Percentiles rank a stretch among this genome's conserved stretches.
These are phyloP conservation scores for Synanthedon myopaeformis DNA, from an alignment of 2,888 invertebrate genomes.

Conservation along the genomic window DNA sequence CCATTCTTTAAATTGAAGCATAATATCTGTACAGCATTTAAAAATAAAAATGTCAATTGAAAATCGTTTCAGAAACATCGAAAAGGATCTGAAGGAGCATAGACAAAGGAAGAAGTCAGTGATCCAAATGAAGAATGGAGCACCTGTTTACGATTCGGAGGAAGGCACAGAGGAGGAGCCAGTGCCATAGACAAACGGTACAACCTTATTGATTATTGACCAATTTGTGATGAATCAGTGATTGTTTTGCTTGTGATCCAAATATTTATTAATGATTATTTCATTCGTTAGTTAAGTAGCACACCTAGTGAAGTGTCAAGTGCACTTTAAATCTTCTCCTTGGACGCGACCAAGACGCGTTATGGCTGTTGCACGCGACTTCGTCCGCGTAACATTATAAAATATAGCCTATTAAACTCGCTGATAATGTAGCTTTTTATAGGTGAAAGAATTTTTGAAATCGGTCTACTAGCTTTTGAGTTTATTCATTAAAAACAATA, in stretches of 20 bases:
- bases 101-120: slow-evolving; percentile 71
- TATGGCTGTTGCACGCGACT: too few relatives aligned
- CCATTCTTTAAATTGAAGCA: too few relatives aligned
- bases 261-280: slow-evolving; percentile 9
- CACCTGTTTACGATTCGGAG: slow-evolving; percentile 69
- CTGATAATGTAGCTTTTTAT: too few relatives aligned
- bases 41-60: too few relatives aligned
- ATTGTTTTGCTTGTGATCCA: slow-evolving; percentile 39
- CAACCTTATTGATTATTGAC: slow-evolving; percentile 6
- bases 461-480: too few relatives aligned
- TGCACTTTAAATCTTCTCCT: background rate
- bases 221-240: slow-evolving; percentile 42
- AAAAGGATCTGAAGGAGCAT: slow-evolving; percentile 64
- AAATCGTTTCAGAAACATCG: slow-evolving; percentile 27
- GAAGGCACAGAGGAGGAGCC: slow-evolving; percentile 77
- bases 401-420: too few relatives aligned
- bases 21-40: too few relatives aligned
- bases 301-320: background rate
- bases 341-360: too few relatives aligned
- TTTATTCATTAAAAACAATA: too few relatives aligned
- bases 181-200: slow-evolving; percentile 51
- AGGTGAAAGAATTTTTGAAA: too few relatives aligned
- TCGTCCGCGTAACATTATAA: too few relatives aligned
- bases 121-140: slow-evolving; percentile 68
- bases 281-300: background rate